Conservation (phyloP, 2,888 invertebrate genomes). For the Oligia latruncula region DNA sequence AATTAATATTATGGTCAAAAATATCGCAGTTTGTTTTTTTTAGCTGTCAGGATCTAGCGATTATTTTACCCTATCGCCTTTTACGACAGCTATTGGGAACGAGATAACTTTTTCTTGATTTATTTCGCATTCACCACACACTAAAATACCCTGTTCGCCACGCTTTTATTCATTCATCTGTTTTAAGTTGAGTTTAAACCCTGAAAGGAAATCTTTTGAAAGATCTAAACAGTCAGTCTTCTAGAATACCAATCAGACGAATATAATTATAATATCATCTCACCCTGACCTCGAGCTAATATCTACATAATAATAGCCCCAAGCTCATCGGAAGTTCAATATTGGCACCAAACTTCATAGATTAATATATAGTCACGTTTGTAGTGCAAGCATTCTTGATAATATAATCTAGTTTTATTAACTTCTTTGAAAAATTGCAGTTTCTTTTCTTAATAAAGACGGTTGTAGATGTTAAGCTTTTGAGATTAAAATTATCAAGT, state of each 20-base stretch:
- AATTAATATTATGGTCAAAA: too few relatives aligned
- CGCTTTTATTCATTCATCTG: neutral
- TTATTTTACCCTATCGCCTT: neutral
- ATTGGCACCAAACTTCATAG: slow-evolving; percentile 39
- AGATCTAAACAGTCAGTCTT: neutral
- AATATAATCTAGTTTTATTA: neutral
- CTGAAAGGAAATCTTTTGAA: neutral
- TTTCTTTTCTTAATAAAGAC: neutral
- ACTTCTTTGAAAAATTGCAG: neutral
- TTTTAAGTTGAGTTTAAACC: neutral
- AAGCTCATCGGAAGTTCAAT: slow-evolving; percentile 34
- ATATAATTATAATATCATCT: slow-evolving; percentile 28
- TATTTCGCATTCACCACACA: neutral
- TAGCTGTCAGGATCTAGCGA: too few relatives aligned
- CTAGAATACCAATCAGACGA: neutral
- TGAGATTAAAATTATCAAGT: neutral
- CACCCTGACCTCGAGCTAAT: slow-evolving; percentile 33
- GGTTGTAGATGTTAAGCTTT: neutral
- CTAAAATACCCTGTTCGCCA: neutral
- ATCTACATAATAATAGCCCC: slow-evolving; percentile 28
- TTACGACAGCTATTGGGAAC: neutral
- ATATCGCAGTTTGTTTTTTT: neutral
- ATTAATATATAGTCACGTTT: slow-evolving; percentile 33
- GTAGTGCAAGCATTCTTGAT: neutral
- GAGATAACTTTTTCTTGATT: neutral